Base-by-base conservation (phyloP, 2,888 invertebrate species). In the Diaperis boleti region DNA sequence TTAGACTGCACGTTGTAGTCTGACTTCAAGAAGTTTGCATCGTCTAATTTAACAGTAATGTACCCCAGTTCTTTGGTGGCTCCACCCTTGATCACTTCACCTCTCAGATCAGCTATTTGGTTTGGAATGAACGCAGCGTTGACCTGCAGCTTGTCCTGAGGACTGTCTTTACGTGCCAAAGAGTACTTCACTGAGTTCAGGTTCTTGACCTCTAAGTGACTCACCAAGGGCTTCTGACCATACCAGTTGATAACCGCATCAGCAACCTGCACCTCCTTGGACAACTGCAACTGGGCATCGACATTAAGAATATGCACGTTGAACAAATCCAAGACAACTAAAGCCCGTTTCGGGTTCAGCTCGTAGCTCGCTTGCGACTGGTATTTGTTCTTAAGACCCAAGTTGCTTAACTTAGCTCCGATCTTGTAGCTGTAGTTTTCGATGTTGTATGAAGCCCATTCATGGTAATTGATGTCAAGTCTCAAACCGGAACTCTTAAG, bases 1-100 rank as follows among this genome's bases (percentile, higher is more conserved):
- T 89, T 87, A 68, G 85, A 83, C 55, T 86, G 85, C 59, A 85
- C 80, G 4, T 83, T 85, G 64, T 88, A 87, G 52, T 89, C 87
- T 10, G 86, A 85, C 79, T 90, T 88, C 39, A 90, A 77, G 76
- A 87, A 85, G 74, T 88, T 85, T 62, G 86, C 83, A 29, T 90
- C 85, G 64, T 85, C 86, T 0, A 90, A 77, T 77, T 85, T 87
- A 29, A 91, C 73, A 6, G 86, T 83, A 3, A 84, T 84, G 64
- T 86, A 84, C 65, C 83, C 80, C 14, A 90, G 81, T 71, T 86
- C 85, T 72, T 86, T 84, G 78, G 87, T 87, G 10, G 83, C 81
- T 0, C 85, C 85, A 1, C 83, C 83, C 2, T 86, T 82, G 22
- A 83, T 68, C 60, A 83, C 76, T 68, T 88, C 87, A 0, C 86